phyloP scores from a whole-genome alignment of 2,113 vertebrate species.

The Hymenochirus boettgeri region DNA sequence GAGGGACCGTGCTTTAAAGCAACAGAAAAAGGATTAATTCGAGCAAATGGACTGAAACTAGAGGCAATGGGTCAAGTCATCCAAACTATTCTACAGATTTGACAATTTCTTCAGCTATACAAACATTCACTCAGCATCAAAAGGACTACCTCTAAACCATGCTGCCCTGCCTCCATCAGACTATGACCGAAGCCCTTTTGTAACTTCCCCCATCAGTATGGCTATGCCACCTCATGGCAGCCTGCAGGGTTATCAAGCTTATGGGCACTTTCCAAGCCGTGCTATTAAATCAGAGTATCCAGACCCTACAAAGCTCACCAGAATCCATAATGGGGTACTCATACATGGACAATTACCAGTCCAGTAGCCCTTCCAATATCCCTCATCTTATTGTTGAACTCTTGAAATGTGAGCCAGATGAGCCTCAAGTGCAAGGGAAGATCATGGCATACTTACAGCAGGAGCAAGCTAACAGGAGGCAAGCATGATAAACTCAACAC shows the following conservation, averaged over 20 bases:
- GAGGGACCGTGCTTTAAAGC: constrained; percentile 92
- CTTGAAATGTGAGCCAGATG: constrained; percentile 93
- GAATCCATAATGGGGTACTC: constrained; percentile 96
- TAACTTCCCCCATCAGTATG: constrained; percentile 96
- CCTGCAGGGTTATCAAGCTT: constrained; percentile 91
- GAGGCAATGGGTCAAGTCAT: constrained; percentile 97
- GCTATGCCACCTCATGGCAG: constrained; percentile 93
- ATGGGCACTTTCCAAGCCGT: constrained; percentile 90
- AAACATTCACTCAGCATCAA: constrained; percentile 96
- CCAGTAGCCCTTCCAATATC: constrained; percentile 85
- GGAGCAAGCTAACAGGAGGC: constrained; percentile 85
- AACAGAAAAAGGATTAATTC: constrained; percentile 97
- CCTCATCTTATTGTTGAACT: constrained; percentile 95
- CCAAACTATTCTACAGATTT: constrained; percentile 91
- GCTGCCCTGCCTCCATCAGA: constrained; percentile 91
- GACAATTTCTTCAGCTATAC: constrained; percentile 92
- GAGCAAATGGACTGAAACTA: constrained; percentile 95
- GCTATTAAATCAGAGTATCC: constrained; percentile 98
- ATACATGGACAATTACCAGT: constrained; percentile 87
- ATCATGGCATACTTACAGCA: constrained; percentile 92
- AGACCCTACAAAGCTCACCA: constrained; percentile 90
- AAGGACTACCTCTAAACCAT: constrained; percentile 94
- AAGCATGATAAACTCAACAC: constrained; percentile 95
- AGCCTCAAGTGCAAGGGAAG: constrained; percentile 90
- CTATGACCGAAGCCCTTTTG: constrained; percentile 95